Conservation (phyloP, 2,113 vertebrate species). For the Gymnogyps californianus region DNA sequence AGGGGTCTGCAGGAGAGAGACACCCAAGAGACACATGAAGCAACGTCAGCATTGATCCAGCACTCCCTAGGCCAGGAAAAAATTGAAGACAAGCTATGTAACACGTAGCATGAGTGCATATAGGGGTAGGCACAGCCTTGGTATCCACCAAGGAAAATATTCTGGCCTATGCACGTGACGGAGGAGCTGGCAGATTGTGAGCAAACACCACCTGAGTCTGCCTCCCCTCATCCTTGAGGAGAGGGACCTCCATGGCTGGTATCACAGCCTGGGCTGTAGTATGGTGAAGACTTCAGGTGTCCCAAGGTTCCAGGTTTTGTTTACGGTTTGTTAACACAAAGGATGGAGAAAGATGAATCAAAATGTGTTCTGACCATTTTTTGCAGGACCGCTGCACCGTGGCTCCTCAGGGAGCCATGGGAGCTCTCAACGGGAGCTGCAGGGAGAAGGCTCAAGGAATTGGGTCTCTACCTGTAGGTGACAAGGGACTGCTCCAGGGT, state of each 20-base stretch:
- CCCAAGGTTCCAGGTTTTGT: neutral
- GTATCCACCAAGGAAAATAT: neutral
- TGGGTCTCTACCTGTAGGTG: neutral
- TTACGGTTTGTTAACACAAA: neutral
- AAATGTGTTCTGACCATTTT: neutral
- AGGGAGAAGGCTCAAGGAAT: neutral
- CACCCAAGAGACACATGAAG: neutral
- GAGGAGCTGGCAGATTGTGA: neutral
- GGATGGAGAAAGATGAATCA: neutral
- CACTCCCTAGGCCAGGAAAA: neutral
- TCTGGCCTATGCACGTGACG: accelerated
- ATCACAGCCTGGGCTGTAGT: neutral
- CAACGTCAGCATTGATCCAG: neutral
- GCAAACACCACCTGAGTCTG: neutral
- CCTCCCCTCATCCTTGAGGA: neutral
- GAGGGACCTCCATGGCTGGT: neutral
- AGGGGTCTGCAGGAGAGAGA: neutral
- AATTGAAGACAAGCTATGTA: neutral
- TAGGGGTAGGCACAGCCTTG: neutral
- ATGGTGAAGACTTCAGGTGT: neutral
- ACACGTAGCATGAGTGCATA: accelerated
- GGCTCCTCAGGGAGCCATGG: neutral
- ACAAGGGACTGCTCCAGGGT: neutral
- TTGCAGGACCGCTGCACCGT: neutral
- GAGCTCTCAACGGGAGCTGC: neutral